phyloP scores from a whole-genome alignment of 2,797 vertebrate genomes.

The Sebastes melanostomus region DNA sequence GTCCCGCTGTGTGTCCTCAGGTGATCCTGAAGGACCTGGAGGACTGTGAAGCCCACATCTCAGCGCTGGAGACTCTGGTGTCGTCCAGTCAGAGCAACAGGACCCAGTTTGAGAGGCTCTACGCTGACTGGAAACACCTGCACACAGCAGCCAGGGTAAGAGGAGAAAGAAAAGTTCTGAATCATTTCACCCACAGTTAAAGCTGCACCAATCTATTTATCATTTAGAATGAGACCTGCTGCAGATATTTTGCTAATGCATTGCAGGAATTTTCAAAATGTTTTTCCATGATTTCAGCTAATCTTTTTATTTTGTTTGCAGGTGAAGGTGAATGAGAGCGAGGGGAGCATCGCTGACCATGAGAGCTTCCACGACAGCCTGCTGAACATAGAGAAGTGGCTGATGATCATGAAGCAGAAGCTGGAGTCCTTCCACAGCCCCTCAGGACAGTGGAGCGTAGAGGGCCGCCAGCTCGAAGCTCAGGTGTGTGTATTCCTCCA shows the following conservation, averaged over 20 bases:
- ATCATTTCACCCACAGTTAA: neutral
- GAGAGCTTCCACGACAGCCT: conserved; percentile 84
- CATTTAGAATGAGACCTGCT: neutral
- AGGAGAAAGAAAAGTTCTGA: neutral
- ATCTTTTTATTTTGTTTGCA: neutral
- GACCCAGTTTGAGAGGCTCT: conserved; percentile 83
- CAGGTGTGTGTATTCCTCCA: conserved; percentile 59
- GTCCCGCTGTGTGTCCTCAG: conserved; percentile 61
- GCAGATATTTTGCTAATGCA: too few species aligned
- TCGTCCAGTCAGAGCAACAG: conserved; percentile 81
- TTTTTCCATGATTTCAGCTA: too few species aligned
- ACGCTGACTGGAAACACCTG: conserved; percentile 79
- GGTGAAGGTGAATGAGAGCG: conserved; percentile 71
- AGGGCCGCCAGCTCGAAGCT: conserved; percentile 77
- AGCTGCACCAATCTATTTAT: neutral
- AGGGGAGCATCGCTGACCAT: conserved; percentile 79
- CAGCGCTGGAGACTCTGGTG: conserved; percentile 81
- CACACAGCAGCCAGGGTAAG: conserved; percentile 85
- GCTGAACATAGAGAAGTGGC: conserved; percentile 87
- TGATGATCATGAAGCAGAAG: conserved; percentile 82
- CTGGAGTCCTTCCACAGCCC: conserved; percentile 77
- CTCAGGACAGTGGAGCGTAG: conserved; percentile 67
- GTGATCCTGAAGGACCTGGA: conserved; percentile 87
- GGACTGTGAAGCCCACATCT: conserved; percentile 83
- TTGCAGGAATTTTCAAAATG: too few species aligned